Evolutionary conservation across 2,888 invertebrate genomes (phyloP), one percentile per base, ranked within the genome.

Genomic region (Perizoma flavofasciatum): DNA sequence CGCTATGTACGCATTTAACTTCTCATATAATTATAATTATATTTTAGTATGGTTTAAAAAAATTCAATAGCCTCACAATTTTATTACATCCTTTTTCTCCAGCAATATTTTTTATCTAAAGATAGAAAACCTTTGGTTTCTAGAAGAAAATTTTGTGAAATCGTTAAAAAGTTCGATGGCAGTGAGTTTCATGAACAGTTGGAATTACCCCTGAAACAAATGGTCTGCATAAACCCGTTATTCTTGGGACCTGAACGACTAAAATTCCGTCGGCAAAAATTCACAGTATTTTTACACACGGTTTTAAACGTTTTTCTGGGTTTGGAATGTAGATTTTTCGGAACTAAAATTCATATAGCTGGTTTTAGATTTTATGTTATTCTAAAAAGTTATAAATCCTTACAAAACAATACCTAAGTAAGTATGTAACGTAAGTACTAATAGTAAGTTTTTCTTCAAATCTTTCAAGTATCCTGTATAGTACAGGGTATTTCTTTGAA

Each of bases 141-240:
- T 6, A 6, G 3, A 44, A 5, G n/a, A 41, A 41, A 41, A 41
- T 41, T 8, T n/a, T 8, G 41, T 41, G 9, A 34, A 49, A 34
- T 11, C 22, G 39, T 32, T n/a, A n/a, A 34, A 11, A 22, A 49
- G 53, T 44, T 52, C 33, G 5, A 40, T 56, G 32, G 44, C 10
- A 35, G 33, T 32, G 41, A 44, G 52, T 34, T 58, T 37, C 53
- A 59, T 52, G 51, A 52, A 52, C 44, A 52, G 58, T 34, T 53
- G 39, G 40, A 59, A 59, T 53, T 44, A 48, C 39, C 49, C 11
- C 53, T 49, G 49, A 45, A 53, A 59, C 49, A 53, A 53, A 53
- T 45, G 53, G 45, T 40, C 59, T 59, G 59, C 59, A 58, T 58
- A 57, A 50, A 46, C 44, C 35, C 41, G 58, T 58, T 45, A 59